A percentile compares a stretch with the other conserved stretches of the same genome.
Conservation (phyloP, 2,113 vertebrate species). For the Percina caprodes region DNA sequence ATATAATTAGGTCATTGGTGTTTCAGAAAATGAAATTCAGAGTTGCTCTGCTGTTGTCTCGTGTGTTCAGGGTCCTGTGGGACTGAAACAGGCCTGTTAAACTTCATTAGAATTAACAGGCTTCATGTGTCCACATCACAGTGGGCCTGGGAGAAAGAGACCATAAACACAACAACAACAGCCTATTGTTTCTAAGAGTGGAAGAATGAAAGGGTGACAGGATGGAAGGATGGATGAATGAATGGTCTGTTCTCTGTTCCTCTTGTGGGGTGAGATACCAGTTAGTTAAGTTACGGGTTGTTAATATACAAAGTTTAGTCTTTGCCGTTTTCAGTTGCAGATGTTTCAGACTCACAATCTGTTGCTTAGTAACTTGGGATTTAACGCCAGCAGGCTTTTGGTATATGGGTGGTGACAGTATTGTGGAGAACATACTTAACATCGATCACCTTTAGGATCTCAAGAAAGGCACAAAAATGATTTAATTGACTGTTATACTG, state of each 20-base stretch:
- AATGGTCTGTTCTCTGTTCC: slow-evolving; percentile 42
- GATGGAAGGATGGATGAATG: slow-evolving; percentile 45
- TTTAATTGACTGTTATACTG: background rate
- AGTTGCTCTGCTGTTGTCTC: slow-evolving; percentile 55
- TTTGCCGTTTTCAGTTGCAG: slow-evolving; percentile 7
- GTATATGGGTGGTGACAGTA: slow-evolving; percentile 1
- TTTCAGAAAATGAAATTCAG: slow-evolving; percentile 75
- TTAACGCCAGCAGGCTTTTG: slow-evolving; percentile 21
- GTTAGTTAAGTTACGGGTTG: background rate
- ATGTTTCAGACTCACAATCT: slow-evolving; percentile 16
- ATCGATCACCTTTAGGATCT: background rate
- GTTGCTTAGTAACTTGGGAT: slow-evolving; percentile 51
- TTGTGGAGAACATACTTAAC: background rate
- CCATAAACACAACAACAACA: slow-evolving; percentile 70
- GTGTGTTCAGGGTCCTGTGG: slow-evolving; percentile 58
- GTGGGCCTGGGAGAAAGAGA: slow-evolving; percentile 60
- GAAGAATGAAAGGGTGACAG: slow-evolving; percentile 51
- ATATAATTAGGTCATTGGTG: slow-evolving; percentile 76
- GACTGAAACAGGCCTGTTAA: slow-evolving; percentile 69
- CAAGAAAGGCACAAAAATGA: background rate
- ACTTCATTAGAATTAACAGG: slow-evolving; percentile 73
- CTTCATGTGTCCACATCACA: slow-evolving; percentile 55
- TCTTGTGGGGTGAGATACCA: slow-evolving; percentile 15
- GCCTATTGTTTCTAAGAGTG: slow-evolving; percentile 64
- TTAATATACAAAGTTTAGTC: background rate